A percentile compares a stretch with the other conserved stretches of the same genome.
Conservation (phyloP, 2,113 vertebrate species). For the Zosterops lateralis region DNA sequence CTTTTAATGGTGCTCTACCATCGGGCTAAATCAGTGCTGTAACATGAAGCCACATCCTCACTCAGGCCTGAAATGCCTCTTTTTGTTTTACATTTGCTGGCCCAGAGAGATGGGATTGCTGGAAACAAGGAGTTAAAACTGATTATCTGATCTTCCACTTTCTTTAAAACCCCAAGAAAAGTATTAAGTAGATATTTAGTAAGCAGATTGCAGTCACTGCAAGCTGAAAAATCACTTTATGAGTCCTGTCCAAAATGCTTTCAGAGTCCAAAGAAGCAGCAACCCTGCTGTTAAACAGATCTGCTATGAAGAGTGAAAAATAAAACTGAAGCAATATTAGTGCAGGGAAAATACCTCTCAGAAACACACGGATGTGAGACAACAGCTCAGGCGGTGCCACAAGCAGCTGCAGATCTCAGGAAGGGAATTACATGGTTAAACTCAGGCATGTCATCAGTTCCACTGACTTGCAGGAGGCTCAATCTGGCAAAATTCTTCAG, state of each 20-base stretch:
- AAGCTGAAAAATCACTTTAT: not conserved
- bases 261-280: not conserved
- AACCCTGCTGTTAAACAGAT: not conserved
- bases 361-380: not conserved
- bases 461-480: not conserved
- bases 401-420: not conserved
- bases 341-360: not conserved
- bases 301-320: not conserved
- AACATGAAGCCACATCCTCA: not conserved
- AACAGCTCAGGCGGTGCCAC: not conserved
- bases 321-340: not conserved
- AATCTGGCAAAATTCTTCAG: not conserved
- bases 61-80: not conserved
- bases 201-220: not conserved
- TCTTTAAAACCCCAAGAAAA: not conserved
- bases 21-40: not conserved
- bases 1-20: not conserved
- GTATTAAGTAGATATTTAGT: not conserved
- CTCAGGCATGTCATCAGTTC: not conserved
- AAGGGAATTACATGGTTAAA: not conserved
- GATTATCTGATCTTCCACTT: not conserved
- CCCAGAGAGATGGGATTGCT: not conserved
- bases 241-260: not conserved
- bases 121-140: not conserved
- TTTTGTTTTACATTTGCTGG: not conserved